Conservation (phyloP, 2,888 invertebrate species). For the Glyphotaelius pellucidus region DNA sequence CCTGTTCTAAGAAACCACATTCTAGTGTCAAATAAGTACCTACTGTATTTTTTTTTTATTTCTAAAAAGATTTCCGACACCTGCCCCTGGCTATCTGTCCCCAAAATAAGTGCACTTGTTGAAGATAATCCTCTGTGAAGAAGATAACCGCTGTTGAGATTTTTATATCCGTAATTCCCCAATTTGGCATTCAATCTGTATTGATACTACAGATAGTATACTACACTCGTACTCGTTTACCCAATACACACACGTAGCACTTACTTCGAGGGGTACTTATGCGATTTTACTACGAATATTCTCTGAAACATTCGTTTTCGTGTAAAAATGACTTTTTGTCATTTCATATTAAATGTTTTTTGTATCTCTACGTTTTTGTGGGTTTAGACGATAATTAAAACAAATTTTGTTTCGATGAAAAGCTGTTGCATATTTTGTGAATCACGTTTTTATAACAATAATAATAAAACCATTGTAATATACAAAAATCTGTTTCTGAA, state of each 20-base stretch:
- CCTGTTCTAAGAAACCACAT: no score
- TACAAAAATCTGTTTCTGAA: no score
- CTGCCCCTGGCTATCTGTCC: slow-evolving; percentile 31
- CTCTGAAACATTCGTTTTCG: neutral
- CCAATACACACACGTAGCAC: neutral
- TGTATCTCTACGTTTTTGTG: neutral
- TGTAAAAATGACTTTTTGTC: no score
- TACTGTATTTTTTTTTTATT: no score
- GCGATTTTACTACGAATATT: neutral
- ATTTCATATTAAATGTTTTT: neutral
- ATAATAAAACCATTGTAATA: no score
- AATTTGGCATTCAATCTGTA: slow-evolving; percentile 1
- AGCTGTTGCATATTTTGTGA: no score
- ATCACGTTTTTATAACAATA: neutral
- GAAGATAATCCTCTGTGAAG: slow-evolving; percentile 62
- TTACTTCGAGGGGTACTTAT: neutral
- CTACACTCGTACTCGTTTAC: neutral
- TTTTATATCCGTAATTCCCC: slow-evolving; percentile 46
- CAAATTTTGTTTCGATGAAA: neutral
- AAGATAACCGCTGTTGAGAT: slow-evolving; percentile 58
- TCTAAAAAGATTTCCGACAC: neutral
- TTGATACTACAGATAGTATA: neutral
- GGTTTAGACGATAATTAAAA: neutral
- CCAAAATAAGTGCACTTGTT: slow-evolving; percentile 63
- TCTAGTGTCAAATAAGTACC: no score